These are phyloP conservation scores for Habroteleia sp. DNA, from an alignment of 2,888 invertebrate species.

Conservation along the genomic window DNA sequence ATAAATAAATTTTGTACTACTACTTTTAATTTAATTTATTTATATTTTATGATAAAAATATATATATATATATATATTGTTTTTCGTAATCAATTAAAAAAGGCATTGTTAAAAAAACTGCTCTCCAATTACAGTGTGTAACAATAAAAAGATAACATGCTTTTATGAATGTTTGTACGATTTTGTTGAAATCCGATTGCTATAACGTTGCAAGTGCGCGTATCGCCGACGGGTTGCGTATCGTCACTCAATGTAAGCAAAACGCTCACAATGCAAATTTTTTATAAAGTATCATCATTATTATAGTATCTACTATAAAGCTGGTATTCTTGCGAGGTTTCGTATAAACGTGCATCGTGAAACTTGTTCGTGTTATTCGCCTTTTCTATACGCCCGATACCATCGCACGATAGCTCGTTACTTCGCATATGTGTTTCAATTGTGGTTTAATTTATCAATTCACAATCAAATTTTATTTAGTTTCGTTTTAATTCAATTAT, in stretches of 20 bases:
- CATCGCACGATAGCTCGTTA: conserved; percentile 40
- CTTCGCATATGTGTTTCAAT: conserved; percentile 13
- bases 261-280: conserved; percentile 51
- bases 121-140: conserved; percentile 22
- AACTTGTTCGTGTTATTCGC: conserved; percentile 15
- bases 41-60: too few species aligned
- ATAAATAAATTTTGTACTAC: too few species aligned
- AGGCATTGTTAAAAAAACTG: neutral
- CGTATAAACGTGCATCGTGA: conserved; percentile 26
- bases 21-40: too few species aligned
- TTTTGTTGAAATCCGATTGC: conserved; percentile 22
- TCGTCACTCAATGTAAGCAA: conserved; percentile 45
- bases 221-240: conserved; percentile 11
- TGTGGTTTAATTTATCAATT: conserved; percentile 21
- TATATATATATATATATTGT: too few species aligned
- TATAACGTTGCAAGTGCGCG: conserved; percentile 3
- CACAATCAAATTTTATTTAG: conserved; percentile 12
- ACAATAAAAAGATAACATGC: conserved; percentile 11
- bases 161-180: conserved; percentile 15
- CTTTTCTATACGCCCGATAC: conserved; percentile 32
- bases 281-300: conserved; percentile 35
- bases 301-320: conserved; percentile 38
- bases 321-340: conserved; percentile 32
- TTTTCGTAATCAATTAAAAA: conserved; percentile 17
- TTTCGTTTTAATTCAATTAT: conserved; percentile 11